phyloP scores from a whole-genome alignment of 2,113 vertebrate genomes.

The Petrocephalus zakoni region DNA sequence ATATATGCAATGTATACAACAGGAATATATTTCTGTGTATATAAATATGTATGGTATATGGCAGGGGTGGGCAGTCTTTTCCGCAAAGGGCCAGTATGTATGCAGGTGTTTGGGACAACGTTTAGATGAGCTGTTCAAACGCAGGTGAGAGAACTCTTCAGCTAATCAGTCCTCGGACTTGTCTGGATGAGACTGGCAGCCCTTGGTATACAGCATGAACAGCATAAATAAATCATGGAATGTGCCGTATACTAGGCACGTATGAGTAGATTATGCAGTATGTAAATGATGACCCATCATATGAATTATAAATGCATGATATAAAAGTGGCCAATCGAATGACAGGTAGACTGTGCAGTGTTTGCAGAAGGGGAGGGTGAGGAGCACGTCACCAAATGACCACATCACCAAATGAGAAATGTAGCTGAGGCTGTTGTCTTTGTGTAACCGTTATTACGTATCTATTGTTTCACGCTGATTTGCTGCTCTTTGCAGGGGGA shows the following conservation, averaged over 20 bases:
- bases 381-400: too few species aligned
- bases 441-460: background rate
- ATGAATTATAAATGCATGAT: background rate
- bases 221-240: background rate
- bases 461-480: conserved; percentile 23
- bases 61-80: background rate
- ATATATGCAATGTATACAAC: too few species aligned
- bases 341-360: too few species aligned
- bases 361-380: too few species aligned
- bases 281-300: background rate
- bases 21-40: too few species aligned
- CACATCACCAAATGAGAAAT: background rate
- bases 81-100: too few species aligned
- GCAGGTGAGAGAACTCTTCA: too few species aligned
- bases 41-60: background rate
- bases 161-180: too few species aligned
- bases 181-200: too few species aligned
- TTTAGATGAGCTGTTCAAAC: too few species aligned
- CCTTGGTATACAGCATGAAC: background rate
- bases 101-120: too few species aligned
- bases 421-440: background rate
- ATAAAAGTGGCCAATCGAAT: too few species aligned
- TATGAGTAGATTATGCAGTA: background rate
- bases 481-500: conserved; percentile 25
- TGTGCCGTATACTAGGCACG: background rate